Conservation (phyloP, 2,113 vertebrate genomes). For the Stigmatopora nigra region DNA sequence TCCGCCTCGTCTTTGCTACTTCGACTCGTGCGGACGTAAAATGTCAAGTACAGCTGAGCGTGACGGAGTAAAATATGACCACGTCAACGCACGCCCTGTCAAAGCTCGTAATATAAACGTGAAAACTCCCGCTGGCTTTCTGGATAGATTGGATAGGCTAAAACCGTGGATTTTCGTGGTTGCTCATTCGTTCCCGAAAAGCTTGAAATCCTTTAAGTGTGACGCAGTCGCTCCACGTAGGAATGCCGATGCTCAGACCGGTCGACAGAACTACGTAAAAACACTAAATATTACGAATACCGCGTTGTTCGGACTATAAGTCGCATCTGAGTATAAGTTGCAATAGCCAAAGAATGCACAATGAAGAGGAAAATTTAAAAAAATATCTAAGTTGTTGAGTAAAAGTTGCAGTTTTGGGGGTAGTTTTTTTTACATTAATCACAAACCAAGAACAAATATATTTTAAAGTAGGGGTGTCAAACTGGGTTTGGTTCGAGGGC, state of each 20-base stretch:
- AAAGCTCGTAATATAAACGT: constrained; percentile 46
- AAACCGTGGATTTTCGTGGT: constrained; percentile 35
- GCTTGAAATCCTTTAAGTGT: constrained; percentile 68
- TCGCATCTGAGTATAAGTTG: no score
- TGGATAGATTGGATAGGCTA: constrained; percentile 25
- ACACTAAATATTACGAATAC: no score
- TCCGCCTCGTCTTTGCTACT: constrained; percentile 38
- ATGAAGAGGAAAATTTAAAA: no score
- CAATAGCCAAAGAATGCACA: no score
- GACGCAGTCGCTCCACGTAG: constrained; percentile 63
- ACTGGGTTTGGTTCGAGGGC: no score
- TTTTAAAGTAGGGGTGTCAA: no score
- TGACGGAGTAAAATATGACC: constrained; percentile 56
- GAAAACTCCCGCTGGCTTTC: constrained; percentile 44
- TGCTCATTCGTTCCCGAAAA: constrained; percentile 33
- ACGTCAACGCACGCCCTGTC: constrained; percentile 55
- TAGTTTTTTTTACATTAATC: no score
- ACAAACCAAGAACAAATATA: no score
- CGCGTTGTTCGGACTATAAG: no score
- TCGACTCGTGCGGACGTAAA: constrained; percentile 8
- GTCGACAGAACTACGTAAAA: constrained; percentile 30
- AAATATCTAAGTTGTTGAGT: no score
- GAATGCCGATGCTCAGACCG: constrained; percentile 62
- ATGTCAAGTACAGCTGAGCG: constrained; percentile 53
- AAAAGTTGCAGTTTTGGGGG: no score